phyloP scores from a whole-genome alignment of 2,797 vertebrate species.

The Sebastes steindachneri region DNA sequence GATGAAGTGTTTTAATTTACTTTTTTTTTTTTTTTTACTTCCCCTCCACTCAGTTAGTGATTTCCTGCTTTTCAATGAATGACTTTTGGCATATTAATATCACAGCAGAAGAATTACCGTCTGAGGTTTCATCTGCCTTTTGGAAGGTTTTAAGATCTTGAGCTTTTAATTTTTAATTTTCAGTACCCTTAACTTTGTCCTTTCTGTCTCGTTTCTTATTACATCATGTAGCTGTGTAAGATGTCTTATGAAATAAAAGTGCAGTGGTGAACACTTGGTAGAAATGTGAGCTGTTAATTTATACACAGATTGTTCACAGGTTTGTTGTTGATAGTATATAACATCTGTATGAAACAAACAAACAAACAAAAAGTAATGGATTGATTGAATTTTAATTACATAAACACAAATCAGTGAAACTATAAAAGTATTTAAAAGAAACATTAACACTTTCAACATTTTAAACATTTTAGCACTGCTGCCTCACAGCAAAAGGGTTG shows the following conservation, averaged over 20 bases:
- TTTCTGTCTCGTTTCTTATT: neutral
- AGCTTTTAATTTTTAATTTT: neutral
- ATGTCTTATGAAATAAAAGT: neutral
- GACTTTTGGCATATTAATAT: constrained; percentile 11
- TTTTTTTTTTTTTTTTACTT: neutral
- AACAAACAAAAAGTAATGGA: neutral
- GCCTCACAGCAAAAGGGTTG: rapidly evolving
- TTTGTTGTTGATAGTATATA: neutral
- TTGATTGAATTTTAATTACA: neutral
- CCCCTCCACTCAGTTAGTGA: neutral
- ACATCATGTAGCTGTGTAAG: neutral
- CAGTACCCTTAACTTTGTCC: neutral
- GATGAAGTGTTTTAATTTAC: constrained; percentile 65
- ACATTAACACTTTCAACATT: neutral
- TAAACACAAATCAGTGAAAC: neutral
- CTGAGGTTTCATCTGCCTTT: neutral
- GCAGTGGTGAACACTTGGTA: neutral
- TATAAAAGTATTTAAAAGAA: neutral
- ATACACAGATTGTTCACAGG: neutral
- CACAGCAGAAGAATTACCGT: neutral
- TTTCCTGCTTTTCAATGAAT: constrained; percentile 28
- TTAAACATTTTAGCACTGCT: neutral
- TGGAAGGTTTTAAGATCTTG: neutral
- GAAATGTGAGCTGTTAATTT: neutral
- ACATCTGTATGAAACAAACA: neutral